A percentile compares a stretch with the other conserved stretches of the same genome.
Conservation (phyloP, 2,888 invertebrate genomes). For the Teleogryllus oceanicus region DNA sequence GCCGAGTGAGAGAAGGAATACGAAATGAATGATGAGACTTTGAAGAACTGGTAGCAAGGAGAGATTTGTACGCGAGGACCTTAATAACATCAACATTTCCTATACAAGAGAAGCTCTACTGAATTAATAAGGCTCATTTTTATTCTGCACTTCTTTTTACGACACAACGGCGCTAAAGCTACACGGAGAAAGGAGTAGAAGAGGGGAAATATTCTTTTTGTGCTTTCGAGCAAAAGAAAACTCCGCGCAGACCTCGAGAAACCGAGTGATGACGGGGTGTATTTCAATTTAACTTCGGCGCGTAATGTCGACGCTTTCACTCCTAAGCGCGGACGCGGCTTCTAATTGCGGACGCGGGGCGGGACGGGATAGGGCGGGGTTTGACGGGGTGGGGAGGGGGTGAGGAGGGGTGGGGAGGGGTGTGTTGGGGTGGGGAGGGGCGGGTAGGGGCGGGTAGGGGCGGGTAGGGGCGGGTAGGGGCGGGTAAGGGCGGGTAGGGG, state of each 20-base stretch:
- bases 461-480: too few relatives aligned
- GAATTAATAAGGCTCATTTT: constrained; percentile 18
- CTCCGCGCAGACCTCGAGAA: neutral
- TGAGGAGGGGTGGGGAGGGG: too few relatives aligned
- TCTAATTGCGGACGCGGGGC: neutral
- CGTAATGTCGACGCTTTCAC: neutral
- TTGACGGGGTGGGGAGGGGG: too few relatives aligned
- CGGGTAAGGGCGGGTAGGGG: too few relatives aligned
- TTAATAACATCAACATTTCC: constrained; percentile 18
- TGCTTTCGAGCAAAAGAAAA: neutral
- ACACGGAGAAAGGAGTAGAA: constrained; percentile 9
- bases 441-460: too few relatives aligned
- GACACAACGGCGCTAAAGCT: neutral
- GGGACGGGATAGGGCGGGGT: too few relatives aligned
- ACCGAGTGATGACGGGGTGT: constrained; percentile 11
- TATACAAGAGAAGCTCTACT: constrained; percentile 18
- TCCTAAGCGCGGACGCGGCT: neutral
- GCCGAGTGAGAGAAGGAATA: constrained; percentile 18
- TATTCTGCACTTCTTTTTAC: constrained; percentile 2
- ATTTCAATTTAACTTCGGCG: neutral
- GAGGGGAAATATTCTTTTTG: constrained; percentile 18
- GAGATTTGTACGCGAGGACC: constrained; percentile 11
- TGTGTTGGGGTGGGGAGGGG: too few relatives aligned
- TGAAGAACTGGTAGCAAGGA: constrained; percentile 18
- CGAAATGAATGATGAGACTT: constrained; percentile 18